Conservation (phyloP, 2,113 vertebrate species). For the Agelaius phoeniceus region DNA sequence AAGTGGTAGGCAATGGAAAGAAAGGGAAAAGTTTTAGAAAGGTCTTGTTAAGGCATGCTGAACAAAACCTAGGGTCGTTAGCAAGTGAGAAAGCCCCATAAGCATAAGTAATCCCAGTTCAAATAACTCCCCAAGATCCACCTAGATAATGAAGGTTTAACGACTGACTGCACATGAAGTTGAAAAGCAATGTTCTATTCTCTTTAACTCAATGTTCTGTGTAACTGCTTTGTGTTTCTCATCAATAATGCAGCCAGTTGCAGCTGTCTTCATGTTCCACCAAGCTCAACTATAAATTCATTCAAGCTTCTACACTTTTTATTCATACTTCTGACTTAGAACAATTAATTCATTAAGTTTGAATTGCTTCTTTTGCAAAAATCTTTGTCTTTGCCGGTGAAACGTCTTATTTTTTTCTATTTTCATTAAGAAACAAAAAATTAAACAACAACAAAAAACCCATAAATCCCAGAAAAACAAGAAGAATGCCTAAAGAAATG, state of each 20-base stretch:
- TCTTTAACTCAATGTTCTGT: neutral
- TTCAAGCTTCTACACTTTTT: neutral
- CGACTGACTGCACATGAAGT: neutral
- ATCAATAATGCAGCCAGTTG: neutral
- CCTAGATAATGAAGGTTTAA: neutral
- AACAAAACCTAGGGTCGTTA: neutral
- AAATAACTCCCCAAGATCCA: neutral
- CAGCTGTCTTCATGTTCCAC: neutral
- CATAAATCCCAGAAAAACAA: neutral
- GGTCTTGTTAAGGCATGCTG: neutral
- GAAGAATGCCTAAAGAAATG: neutral
- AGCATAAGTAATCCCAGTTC: neutral
- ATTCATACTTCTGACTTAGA: neutral
- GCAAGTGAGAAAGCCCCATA: neutral
- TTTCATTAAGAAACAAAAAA: neutral
- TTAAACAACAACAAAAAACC: neutral
- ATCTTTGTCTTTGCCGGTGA: neutral
- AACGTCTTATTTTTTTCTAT: neutral
- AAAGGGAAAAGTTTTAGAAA: neutral
- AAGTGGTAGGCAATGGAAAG: neutral
- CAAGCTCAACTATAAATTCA: neutral
- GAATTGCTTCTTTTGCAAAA: neutral
- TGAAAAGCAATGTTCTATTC: neutral
- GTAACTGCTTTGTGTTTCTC: neutral
- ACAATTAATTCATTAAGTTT: neutral